phyloP scores from a whole-genome alignment of 2,888 invertebrate species.

The Ophion ventricosus region DNA sequence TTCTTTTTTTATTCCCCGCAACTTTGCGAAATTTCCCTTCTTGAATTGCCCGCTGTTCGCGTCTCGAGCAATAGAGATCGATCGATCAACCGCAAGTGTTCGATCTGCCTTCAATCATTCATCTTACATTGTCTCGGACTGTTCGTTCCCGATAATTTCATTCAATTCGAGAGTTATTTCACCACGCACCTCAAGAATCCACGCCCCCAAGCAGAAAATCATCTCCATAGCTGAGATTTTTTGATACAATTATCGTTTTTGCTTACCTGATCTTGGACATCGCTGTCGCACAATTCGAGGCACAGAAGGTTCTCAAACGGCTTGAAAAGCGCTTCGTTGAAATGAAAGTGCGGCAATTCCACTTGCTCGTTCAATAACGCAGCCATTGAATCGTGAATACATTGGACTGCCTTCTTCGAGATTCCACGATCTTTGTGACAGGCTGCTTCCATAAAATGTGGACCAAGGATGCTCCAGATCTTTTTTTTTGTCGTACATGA shows the following conservation, averaged over 20 bases:
- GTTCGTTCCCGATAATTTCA: background rate
- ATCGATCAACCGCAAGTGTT: too few relatives aligned
- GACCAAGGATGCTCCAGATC: constrained; percentile 95
- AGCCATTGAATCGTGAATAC: constrained; percentile 96
- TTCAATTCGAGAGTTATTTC: background rate
- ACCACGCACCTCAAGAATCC: constrained; percentile 10
- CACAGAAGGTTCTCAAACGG: constrained; percentile 97
- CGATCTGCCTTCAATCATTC: background rate
- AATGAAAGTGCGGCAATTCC: constrained; percentile 96
- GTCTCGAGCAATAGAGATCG: too few relatives aligned
- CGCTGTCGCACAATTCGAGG: constrained; percentile 95
- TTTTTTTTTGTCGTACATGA: constrained; percentile 48
- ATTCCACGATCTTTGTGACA: constrained; percentile 95
- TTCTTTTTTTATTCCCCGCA: background rate
- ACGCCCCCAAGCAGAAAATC: constrained; percentile 24
- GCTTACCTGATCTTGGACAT: constrained; percentile 89
- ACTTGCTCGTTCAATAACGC: constrained; percentile 93
- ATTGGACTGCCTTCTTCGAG: constrained; percentile 95
- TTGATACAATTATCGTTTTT: constrained; percentile 8
- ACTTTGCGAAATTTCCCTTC: too few relatives aligned
- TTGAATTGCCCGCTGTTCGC: too few relatives aligned
- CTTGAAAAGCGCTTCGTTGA: constrained; percentile 96
- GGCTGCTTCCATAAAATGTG: constrained; percentile 97
- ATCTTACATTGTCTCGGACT: background rate
- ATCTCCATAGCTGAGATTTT: constrained; percentile 23